These are phyloP conservation scores for Nannoperca australis DNA, from an alignment of 2,797 vertebrate species.

Conservation along the genomic window DNA sequence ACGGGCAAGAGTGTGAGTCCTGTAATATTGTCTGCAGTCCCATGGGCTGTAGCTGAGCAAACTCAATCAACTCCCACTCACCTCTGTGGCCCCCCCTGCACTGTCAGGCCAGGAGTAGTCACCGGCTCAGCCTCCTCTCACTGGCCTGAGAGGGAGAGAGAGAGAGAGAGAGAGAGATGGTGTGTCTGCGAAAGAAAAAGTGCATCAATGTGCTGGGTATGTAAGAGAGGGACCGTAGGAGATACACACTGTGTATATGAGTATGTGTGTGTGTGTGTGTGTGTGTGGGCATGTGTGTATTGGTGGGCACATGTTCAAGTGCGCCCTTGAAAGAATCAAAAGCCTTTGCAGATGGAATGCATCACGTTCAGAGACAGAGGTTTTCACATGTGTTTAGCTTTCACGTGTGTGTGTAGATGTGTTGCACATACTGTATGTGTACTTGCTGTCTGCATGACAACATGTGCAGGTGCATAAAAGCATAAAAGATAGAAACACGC, in stretches of 20 bases:
- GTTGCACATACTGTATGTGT: neutral
- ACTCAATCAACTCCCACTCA: conserved; percentile 86
- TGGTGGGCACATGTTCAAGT: conserved; percentile 84
- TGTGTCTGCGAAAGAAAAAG: conserved; percentile 9
- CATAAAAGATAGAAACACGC: neutral
- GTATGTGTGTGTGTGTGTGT: conserved; percentile 18
- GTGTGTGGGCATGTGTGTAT: no score
- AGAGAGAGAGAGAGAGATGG: conserved; percentile 19
- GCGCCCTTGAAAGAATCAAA: conserved; percentile 71
- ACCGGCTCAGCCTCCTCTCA: conserved; percentile 54
- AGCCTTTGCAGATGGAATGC: conserved; percentile 72
- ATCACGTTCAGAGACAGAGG: conserved; percentile 71
- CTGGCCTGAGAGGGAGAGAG: conserved; percentile 50
- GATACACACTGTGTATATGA: conserved; percentile 1
- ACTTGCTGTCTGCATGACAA: neutral
- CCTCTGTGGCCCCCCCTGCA: conserved; percentile 71
- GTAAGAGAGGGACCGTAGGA: neutral
- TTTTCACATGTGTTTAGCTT: conserved; percentile 58
- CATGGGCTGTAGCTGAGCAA: conserved; percentile 82
- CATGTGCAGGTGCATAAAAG: neutral
- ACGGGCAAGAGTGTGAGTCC: conserved; percentile 63
- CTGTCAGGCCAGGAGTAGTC: conserved; percentile 73
- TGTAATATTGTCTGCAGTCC: conserved; percentile 84
- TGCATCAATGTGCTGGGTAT: conserved; percentile 10
- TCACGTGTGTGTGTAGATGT: conserved; percentile 34